Conservation (phyloP, 2,888 invertebrate species). For the Dinocampus coccinellae region DNA sequence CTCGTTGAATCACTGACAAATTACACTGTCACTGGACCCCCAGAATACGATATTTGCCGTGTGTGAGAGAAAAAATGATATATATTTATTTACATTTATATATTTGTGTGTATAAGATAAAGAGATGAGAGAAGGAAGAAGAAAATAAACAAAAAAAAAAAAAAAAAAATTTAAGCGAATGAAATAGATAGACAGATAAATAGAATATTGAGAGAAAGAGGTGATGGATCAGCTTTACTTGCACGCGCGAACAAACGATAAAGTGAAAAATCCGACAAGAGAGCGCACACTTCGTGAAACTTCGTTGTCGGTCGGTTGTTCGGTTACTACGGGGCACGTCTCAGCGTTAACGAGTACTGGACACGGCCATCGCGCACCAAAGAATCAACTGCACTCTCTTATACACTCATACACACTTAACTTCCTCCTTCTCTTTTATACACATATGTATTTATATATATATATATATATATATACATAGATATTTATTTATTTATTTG, state of each 20-base stretch:
- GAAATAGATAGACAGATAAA: neutral
- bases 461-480: too few species aligned
- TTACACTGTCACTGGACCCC: constrained; percentile 38
- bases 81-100: neutral
- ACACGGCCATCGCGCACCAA: constrained; percentile 40
- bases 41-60: too few species aligned
- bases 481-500: neutral
- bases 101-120: too few species aligned
- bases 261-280: constrained; percentile 11
- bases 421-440: neutral
- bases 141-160: neutral
- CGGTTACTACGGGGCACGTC: constrained; percentile 29
- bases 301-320: constrained; percentile 28
- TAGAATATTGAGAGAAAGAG: constrained; percentile 5
- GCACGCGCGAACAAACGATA: constrained; percentile 5
- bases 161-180: neutral
- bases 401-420: neutral
- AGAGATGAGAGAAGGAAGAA: neutral
- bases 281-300: constrained; percentile 15
- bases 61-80: neutral
- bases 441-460: too few species aligned
- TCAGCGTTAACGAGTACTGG: constrained; percentile 41
- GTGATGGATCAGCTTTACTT: constrained; percentile 13
- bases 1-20: constrained; percentile 47
- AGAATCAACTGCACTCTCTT: constrained; percentile 21